Evolutionary conservation across 2,113 vertebrate genomes (phyloP).

Genomic region (Poecile atricapillus): DNA sequence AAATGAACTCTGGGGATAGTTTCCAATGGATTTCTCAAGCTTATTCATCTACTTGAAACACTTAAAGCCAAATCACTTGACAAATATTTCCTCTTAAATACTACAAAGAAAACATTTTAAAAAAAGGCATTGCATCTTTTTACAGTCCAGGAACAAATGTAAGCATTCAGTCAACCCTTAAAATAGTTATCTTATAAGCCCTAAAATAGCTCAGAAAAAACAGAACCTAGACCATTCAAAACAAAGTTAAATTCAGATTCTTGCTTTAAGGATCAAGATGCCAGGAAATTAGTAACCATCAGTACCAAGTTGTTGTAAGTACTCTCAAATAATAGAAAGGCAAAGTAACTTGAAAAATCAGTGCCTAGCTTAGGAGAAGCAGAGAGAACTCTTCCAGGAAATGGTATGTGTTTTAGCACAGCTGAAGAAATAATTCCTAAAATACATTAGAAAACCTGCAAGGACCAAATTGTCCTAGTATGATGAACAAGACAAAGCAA

Average conservation of each 20-base stretch:
- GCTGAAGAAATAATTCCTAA: not conserved
- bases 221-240: not conserved
- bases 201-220: not conserved
- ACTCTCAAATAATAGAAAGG: not conserved
- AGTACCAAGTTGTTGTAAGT: not conserved
- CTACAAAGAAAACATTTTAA: not conserved
- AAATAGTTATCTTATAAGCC: not conserved
- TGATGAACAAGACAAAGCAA: not conserved
- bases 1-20: not conserved
- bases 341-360: not conserved
- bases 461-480: not conserved
- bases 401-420: not conserved
- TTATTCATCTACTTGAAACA: not conserved
- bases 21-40: slow-evolving; percentile 20
- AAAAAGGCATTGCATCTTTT: not conserved
- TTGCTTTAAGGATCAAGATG: not conserved
- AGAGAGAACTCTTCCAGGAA: not conserved
- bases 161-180: not conserved
- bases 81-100: not conserved
- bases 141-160: not conserved
- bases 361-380: not conserved
- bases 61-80: not conserved
- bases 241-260: not conserved
- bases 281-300: not conserved
- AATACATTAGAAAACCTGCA: not conserved